Base-by-base conservation (phyloP, 2,888 invertebrate species). In the Phortica magna region DNA sequence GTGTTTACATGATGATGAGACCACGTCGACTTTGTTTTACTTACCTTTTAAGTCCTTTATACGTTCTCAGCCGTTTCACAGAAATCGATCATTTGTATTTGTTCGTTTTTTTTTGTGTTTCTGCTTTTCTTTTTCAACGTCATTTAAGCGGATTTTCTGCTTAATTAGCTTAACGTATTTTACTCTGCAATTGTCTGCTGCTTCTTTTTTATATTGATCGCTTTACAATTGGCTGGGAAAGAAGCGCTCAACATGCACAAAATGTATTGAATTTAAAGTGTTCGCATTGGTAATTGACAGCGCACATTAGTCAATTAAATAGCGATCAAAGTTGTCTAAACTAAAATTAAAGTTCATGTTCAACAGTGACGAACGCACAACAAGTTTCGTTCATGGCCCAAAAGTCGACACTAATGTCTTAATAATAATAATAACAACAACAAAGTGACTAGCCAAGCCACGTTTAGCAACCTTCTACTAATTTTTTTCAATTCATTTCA, bases 81-180 rank as follows among this genome's bases (percentile, higher is more conserved):
- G 67, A 75, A 85, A 84, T 85, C 85, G 87, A 87, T 78, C 76
- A 76, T 83, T 87, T 86, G 79, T 81, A 83, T 76, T 86, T 83
- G 81, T 81, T 17, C 43, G 17, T 83, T 85, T 79, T 80, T 83
- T 83, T 83, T 70, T 73, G 71, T 64, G 39, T 70, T 55, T 9
- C 61, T 79, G 68, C 43, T 41, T 79, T 77, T 79, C 73, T 48
- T 22, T 79, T 76, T 55, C 78, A 75, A 76, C 22, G 57, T 74
- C 67, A 55, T 65, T 48, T 72, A 64, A 76, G 74, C 41, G 74
- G 64, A 77, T 79, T 79, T 75, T 67, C 74, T 76, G 71, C 76
- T 76, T 78, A 79, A 79, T 79, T 77, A 78, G 78, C 78, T 78
- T 70, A 78, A 75, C 67, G 59, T 75, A 68, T 55, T 61, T 48